Percentiles rank a stretch among this genome's conserved stretches.
These are phyloP conservation scores for Meteorus cinctellus DNA, from an alignment of 2,888 invertebrate genomes.

Conservation along the genomic window DNA sequence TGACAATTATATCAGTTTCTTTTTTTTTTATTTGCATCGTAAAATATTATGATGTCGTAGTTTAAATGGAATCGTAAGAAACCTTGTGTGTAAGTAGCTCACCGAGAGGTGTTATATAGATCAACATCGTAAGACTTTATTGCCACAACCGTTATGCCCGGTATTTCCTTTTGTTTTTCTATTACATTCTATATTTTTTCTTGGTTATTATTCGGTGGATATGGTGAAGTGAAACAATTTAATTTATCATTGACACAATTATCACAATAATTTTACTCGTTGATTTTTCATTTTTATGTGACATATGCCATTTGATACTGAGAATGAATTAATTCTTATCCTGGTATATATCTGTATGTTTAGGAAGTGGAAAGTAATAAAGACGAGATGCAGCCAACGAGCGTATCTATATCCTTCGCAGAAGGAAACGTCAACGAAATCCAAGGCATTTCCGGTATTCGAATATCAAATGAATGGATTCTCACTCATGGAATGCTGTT, in stretches of 20 bases:
- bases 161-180: neutral
- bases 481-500: conserved; percentile 76
- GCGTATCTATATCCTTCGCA: conserved; percentile 47
- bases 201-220: neutral
- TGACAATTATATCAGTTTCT: neutral
- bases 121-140: no score
- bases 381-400: conserved; percentile 31
- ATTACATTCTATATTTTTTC: neutral
- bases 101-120: no score
- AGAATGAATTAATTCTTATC: neutral
- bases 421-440: conserved; percentile 50
- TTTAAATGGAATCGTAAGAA: neutral
- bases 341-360: neutral
- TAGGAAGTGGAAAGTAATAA: neutral
- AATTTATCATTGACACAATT: neutral
- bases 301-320: neutral
- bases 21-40: neutral
- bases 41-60: neutral
- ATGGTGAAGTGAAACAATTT: neutral
- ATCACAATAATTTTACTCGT: neutral
- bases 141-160: no score
- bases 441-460: conserved; percentile 75
- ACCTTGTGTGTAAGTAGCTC: no score
- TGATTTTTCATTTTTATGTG: neutral
- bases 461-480: conserved; percentile 76